Conservation (phyloP, 1,140 invertebrate genomes). For the Lasaia peninsularis region DNA sequence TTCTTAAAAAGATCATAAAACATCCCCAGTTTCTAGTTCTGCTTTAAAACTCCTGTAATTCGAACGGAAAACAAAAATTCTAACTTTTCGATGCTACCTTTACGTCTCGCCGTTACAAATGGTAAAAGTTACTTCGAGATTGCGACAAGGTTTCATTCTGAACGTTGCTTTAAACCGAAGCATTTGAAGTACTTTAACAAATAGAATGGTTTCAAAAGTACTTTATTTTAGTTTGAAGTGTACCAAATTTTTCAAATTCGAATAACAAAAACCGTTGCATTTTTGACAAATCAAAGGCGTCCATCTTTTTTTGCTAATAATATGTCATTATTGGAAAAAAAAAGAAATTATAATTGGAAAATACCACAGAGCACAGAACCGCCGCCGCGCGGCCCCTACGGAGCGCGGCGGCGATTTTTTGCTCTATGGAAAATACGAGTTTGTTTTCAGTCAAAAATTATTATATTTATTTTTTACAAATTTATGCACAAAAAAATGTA, state of each 20-base stretch:
- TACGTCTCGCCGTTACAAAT: constrained; percentile 44
- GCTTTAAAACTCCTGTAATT: constrained; percentile 15
- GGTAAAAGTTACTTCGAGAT: constrained; percentile 38
- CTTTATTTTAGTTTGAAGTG: background rate
- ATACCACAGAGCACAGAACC: too few relatives aligned
- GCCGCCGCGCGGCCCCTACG: too few relatives aligned
- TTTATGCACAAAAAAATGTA: too few relatives aligned
- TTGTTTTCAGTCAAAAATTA: too few relatives aligned
- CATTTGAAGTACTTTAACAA: constrained; percentile 16
- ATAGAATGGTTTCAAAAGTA: constrained; percentile 10
- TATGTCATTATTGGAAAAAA: too few relatives aligned
- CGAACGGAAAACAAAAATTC: constrained; percentile 34
- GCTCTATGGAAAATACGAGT: too few relatives aligned
- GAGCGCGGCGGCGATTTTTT: too few relatives aligned
- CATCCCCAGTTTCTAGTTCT: constrained; percentile 9
- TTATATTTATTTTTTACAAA: too few relatives aligned
- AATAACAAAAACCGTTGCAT: background rate
- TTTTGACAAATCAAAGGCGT: background rate
- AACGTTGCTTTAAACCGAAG: constrained; percentile 19
- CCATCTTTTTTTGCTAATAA: too few relatives aligned
- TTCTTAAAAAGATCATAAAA: constrained; percentile 5
- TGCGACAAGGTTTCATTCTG: constrained; percentile 40
- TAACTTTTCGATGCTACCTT: constrained; percentile 44
- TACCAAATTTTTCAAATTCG: background rate
- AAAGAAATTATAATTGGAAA: too few relatives aligned